These are phyloP conservation scores for Rhingia campestris DNA, from an alignment of 2,888 invertebrate genomes.

Conservation along the genomic window DNA sequence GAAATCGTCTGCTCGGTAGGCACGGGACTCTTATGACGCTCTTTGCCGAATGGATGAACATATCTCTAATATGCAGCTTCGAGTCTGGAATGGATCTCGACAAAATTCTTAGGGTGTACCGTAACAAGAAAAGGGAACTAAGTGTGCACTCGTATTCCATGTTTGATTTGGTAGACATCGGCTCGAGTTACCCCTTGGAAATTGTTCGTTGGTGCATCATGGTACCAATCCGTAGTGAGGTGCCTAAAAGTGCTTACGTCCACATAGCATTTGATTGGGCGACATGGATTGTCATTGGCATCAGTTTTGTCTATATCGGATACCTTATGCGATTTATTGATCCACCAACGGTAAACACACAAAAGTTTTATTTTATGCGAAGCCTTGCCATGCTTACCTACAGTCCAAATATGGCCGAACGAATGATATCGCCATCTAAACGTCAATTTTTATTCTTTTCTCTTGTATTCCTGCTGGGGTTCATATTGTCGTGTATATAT, in stretches of 20 bases:
- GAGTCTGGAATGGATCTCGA: conserved; percentile 34
- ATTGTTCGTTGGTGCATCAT: conserved; percentile 78
- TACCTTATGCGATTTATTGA: conserved; percentile 77
- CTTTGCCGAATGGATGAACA: conserved; percentile 54
- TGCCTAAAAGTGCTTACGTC: conserved; percentile 79
- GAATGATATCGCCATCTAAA: conserved; percentile 72
- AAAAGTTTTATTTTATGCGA: conserved; percentile 76
- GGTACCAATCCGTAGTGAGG: conserved; percentile 80
- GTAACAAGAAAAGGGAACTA: conserved; percentile 15
- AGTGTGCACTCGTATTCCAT: conserved; percentile 52
- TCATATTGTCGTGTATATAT: conserved; percentile 78
- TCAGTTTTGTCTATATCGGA: conserved; percentile 78
- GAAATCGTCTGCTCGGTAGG: conserved; percentile 36
- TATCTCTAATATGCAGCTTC: conserved; percentile 19
- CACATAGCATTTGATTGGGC: conserved; percentile 78
- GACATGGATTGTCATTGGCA: conserved; percentile 77
- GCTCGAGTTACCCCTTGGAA: conserved; percentile 78
- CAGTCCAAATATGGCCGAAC: conserved; percentile 77
- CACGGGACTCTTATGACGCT: conserved; percentile 46
- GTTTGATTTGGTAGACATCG: conserved; percentile 50
- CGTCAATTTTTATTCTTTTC: conserved; percentile 77
- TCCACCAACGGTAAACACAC: conserved; percentile 58
- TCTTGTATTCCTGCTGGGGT: conserved; percentile 77
- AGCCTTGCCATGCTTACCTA: conserved; percentile 78
- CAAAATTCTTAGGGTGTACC: conserved; percentile 37